phyloP scores from a whole-genome alignment of 2,113 vertebrate species.

The Chloebia gouldiae region DNA sequence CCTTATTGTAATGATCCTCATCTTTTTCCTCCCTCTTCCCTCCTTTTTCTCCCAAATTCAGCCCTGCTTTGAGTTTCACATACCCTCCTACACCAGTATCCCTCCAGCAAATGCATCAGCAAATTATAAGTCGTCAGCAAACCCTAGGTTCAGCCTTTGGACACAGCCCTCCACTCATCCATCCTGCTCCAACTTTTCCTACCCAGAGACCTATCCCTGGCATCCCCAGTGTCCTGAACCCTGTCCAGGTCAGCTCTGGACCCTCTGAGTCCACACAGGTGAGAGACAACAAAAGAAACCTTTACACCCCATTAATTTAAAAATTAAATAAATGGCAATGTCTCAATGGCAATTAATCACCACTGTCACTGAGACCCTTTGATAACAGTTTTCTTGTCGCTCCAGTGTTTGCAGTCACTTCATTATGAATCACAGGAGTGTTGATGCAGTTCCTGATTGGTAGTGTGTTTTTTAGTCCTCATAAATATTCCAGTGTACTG shows the following conservation, averaged over 20 bases:
- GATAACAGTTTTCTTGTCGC: slow-evolving; percentile 33
- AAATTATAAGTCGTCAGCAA: slow-evolving; percentile 92
- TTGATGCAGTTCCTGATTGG: not conserved
- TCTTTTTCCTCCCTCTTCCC: not conserved
- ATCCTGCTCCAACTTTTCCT: slow-evolving; percentile 92
- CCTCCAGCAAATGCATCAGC: slow-evolving; percentile 92
- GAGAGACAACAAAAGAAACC: slow-evolving; percentile 57
- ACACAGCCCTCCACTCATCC: slow-evolving; percentile 96
- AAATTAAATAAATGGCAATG: not conserved
- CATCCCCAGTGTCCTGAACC: slow-evolving; percentile 87
- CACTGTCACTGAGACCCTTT: not conserved
- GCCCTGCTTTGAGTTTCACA: slow-evolving; percentile 93
- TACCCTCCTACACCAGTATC: slow-evolving; percentile 94
- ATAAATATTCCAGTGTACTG: not conserved
- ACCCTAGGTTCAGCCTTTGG: slow-evolving; percentile 93
- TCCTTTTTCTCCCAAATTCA: slow-evolving; percentile 58
- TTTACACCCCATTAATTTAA: slow-evolving; percentile 58
- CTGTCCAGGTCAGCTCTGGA: slow-evolving; percentile 84
- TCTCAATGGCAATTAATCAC: not conserved
- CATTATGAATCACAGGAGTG: not conserved
- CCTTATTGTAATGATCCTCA: not conserved
- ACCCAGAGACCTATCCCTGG: slow-evolving; percentile 91
- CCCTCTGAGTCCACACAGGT: slow-evolving; percentile 93
- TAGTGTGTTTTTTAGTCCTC: not conserved
- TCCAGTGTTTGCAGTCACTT: not conserved